Evolutionary conservation across 2,888 invertebrate species (phyloP), one percentile per base, ranked within the genome.

Genomic region (Polyommatus icarus): DNA sequence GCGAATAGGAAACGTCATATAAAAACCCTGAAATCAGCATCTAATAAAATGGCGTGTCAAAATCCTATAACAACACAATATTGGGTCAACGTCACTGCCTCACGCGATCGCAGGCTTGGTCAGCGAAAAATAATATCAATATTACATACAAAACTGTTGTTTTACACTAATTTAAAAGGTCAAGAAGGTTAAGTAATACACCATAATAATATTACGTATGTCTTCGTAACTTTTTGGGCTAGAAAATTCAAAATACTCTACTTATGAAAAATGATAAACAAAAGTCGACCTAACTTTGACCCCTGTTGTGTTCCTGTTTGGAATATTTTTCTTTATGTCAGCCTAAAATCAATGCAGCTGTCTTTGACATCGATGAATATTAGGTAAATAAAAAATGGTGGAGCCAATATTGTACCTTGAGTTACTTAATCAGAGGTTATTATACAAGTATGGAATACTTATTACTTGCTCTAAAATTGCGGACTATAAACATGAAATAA

Each of bases 61-160:
- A 72, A 10, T 40, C 7, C 8, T 36, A 71, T 36, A 36, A 71
- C 71, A 32, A 15, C n/a, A 36, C 3, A 40, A 8, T 36, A 40
- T 3, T n/a, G 8, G 72, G 36, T n/a, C 72, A 40, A 40, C 24
- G 61, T 24, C 24, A 72, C 18, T 36, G n/a, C 36, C 36, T 72
- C 72, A 40, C 72, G 72, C 72, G 72, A 72, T 20, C 2, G 18
- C 32, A 36, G 72, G 72, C 72, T 72, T 36, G 72, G 72, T 36
- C 72, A 61, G 61, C 61, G 59, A 61, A 24, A 61, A 61, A 24
- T 61, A 61, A 61, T 24, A 24, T 61, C 20, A 61, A 61, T 24
- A 24, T 61, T 20, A 61, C 61, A 61, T 20, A 46, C 46, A 12
- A 61, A 61, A 50, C 50, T 15, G 15, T 15, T 50, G 8, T 1